Evolutionary conservation across 2,797 vertebrate genomes (phyloP).

Genomic region (Chanos chanos): DNA sequence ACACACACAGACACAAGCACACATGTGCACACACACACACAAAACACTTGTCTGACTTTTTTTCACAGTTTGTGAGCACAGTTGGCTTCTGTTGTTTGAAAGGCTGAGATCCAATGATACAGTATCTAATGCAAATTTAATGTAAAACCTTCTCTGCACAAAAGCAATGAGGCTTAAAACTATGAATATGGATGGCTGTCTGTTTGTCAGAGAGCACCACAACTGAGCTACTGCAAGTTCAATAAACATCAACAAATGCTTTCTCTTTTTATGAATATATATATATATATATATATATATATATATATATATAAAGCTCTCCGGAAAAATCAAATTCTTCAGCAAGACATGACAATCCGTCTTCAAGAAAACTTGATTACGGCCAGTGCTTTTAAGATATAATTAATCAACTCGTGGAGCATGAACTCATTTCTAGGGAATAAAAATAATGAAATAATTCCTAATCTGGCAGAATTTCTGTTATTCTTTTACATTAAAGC

Average conservation of each 20-base stretch:
- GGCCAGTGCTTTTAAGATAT: no score
- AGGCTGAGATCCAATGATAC: constrained; percentile 46
- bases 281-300: no score
- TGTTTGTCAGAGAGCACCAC: constrained; percentile 22
- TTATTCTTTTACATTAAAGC: no score
- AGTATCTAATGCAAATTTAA: constrained; percentile 51
- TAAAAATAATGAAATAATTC: no score
- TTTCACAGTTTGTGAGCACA: constrained; percentile 44
- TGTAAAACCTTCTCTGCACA: constrained; percentile 42
- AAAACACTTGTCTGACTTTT: constrained; percentile 44
- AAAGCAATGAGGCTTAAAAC: constrained; percentile 48
- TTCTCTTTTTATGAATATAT: background rate
- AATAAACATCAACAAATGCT: constrained; percentile 18
- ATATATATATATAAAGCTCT: no score
- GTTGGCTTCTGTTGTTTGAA: constrained; percentile 41
- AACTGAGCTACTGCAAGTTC: background rate
- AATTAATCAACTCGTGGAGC: no score
- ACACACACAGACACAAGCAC: background rate
- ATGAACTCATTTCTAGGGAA: no score
- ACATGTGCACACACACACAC: constrained; percentile 35
- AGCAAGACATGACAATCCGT: no score
- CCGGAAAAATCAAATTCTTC: no score
- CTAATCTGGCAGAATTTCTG: no score
- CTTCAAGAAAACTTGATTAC: no score
- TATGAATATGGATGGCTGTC: constrained; percentile 46